phyloP scores from a whole-genome alignment of 2,113 vertebrate species.

The Cheilinus undulatus region DNA sequence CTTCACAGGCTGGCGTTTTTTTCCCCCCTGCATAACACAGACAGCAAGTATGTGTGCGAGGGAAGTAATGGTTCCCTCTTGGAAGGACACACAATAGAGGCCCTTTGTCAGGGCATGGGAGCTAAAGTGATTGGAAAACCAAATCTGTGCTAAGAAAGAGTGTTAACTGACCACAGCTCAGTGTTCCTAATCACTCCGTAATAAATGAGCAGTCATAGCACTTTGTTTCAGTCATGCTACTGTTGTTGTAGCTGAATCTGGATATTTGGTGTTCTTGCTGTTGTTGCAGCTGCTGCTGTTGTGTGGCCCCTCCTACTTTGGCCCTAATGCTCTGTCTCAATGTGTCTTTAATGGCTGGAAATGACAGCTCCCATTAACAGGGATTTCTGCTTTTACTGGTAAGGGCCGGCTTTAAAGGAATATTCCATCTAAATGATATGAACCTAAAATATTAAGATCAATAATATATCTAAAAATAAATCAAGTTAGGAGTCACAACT shows the following conservation, averaged over 20 bases:
- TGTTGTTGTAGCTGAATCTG: slow-evolving; percentile 61
- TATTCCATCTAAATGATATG: slow-evolving; percentile 15
- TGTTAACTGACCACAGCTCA: slow-evolving; percentile 86
- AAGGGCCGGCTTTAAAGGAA: slow-evolving; percentile 11
- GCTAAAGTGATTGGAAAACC: slow-evolving; percentile 88
- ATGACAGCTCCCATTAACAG: slow-evolving; percentile 44
- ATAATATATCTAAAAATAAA: slow-evolving; percentile 4
- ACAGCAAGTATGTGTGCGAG: slow-evolving; percentile 78
- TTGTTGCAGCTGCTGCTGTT: slow-evolving; percentile 62
- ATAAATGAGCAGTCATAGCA: slow-evolving; percentile 71
- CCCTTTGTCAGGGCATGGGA: slow-evolving; percentile 83
- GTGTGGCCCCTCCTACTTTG: slow-evolving; percentile 46
- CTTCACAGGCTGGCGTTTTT: slow-evolving; percentile 81
- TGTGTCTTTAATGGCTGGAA: slow-evolving; percentile 63
- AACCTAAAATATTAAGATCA: neutral
- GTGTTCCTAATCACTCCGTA: slow-evolving; percentile 79
- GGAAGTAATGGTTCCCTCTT: slow-evolving; percentile 77
- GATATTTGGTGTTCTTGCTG: slow-evolving; percentile 56
- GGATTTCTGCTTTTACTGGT: slow-evolving; percentile 20
- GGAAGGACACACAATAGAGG: slow-evolving; percentile 80
- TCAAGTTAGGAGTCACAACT: neutral
- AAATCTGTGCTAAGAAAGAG: slow-evolving; percentile 83
- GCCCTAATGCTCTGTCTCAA: slow-evolving; percentile 61
- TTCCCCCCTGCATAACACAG: slow-evolving; percentile 74
- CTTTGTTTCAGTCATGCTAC: slow-evolving; percentile 74